phyloP scores from a whole-genome alignment of 2,888 invertebrate genomes.

The Chirona hameri region DNA sequence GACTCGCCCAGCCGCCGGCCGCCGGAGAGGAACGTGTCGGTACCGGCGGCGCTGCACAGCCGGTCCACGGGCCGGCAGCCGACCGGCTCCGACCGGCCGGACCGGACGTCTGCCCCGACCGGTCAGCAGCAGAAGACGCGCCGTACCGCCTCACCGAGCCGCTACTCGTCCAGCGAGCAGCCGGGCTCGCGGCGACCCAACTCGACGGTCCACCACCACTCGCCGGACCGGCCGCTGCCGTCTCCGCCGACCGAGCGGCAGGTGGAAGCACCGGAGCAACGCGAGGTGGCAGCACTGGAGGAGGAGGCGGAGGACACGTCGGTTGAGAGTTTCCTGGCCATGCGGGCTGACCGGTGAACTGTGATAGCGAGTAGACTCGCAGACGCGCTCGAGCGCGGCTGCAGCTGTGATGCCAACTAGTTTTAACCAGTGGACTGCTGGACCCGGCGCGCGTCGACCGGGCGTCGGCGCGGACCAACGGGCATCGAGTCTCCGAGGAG shows the following conservation, averaged over 20 bases:
- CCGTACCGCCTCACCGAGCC: neutral
- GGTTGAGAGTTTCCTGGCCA: neutral
- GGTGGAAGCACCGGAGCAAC: neutral
- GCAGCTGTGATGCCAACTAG: constrained; percentile 9
- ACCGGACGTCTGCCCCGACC: neutral
- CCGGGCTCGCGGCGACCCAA: neutral
- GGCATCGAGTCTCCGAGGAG: neutral
- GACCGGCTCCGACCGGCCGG: neutral
- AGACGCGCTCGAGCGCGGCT: neutral
- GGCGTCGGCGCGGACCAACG: neutral
- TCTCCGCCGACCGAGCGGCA: neutral
- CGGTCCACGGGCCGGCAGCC: neutral
- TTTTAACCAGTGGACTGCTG: neutral
- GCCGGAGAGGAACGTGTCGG: neutral
- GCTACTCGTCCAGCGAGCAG: neutral
- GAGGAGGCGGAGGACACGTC: neutral
- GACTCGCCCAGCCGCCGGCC: neutral
- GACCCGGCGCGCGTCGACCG: neutral
- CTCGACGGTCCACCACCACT: neutral
- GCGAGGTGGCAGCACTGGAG: neutral
- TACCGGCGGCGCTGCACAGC: neutral
- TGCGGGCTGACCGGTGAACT: neutral
- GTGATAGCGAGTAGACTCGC: neutral
- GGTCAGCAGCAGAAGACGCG: neutral
- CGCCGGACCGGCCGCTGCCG: neutral